phyloP scores from a whole-genome alignment of 1,140 invertebrate genomes.

The Cephus cinctus region DNA sequence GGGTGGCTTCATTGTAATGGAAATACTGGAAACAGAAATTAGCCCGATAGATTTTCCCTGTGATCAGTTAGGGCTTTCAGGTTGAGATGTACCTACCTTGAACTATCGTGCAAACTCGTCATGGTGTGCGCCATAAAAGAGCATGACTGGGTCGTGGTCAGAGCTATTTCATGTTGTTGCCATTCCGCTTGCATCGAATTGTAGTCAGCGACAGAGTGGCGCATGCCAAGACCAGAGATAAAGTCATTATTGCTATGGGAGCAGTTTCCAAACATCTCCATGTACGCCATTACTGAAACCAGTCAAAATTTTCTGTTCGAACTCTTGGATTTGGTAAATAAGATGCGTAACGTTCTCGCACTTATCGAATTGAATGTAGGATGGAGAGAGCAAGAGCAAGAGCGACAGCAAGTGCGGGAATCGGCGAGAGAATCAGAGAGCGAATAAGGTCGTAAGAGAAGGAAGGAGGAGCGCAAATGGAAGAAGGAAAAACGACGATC shows the following conservation, averaged over 20 bases:
- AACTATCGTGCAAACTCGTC: constrained; percentile 47
- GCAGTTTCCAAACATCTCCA: constrained; percentile 92
- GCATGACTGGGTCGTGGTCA: constrained; percentile 62
- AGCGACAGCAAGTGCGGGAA: no score
- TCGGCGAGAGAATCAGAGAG: no score
- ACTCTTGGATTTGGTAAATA: not conserved
- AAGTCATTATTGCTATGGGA: constrained; percentile 75
- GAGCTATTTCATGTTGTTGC: constrained; percentile 63
- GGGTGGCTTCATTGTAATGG: constrained; percentile 40
- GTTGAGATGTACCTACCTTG: constrained; percentile 38
- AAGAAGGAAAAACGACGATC: no score
- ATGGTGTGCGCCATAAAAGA: constrained; percentile 58
- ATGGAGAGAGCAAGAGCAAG: not conserved
- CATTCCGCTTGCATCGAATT: constrained; percentile 69
- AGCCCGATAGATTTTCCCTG: not conserved
- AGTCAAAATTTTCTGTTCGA: constrained; percentile 7
- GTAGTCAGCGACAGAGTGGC: constrained; percentile 81
- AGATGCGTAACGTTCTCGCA: constrained; percentile 11
- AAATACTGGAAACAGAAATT: constrained; percentile 32
- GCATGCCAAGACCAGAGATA: constrained; percentile 58
- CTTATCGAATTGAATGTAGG: not conserved
- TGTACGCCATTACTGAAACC: constrained; percentile 88
- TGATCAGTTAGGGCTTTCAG: not conserved
- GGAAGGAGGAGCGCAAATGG: no score
- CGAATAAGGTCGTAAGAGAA: no score